Base-by-base conservation (phyloP, 2,888 invertebrate species). In the Melinaea marsaeus region DNA sequence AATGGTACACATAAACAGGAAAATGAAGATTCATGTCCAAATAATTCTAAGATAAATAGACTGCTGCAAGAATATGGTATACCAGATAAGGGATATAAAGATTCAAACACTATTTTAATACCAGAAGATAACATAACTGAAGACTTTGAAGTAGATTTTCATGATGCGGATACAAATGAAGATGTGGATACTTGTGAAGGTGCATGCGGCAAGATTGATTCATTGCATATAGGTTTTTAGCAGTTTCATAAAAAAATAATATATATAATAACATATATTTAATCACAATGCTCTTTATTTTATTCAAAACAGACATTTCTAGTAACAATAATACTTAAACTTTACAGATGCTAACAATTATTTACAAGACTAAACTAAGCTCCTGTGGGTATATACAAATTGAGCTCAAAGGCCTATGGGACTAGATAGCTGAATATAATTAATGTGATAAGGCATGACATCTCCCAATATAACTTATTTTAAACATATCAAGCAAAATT, bases 111-210 rank as follows among this genome's bases (percentile, higher is more conserved):
- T 22, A 54, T n/a, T 34, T 9, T 37, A 48, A 35, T 13, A 13
- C 42, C 46, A 45, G 32, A 51, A 57, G n/a, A 57, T n/a, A 35
- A 3, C 11, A 37, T 60, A 54, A 55, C 58, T 64, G 62, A 55
- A 35, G 62, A 65, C 42, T 65, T 72, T 47, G 63, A 64, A n/a
- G 58, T 58, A 7, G 61, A 68, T 57, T 58, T 63, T 35, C 66
- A 67, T 60, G 70, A 69, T 63, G 74, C 76, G 13, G 65, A 74
- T 37, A 68, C 45, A 48, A 76, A 76, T 46, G 74, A 78, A 35
- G 79, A 85, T 66, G 85, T 84, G 13, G 80, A 86, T 48, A 77
- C 84, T 4, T 90, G 90, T 74, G 76, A 80, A 3, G 80, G 84
- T 0, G 68, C 80, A 13, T 90, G 90, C 65, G 86, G 88, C 4